Percentiles rank a stretch among this genome's conserved stretches.
These are phyloP conservation scores for Columba livia DNA, from an alignment of 2,113 vertebrate genomes.

Conservation along the genomic window DNA sequence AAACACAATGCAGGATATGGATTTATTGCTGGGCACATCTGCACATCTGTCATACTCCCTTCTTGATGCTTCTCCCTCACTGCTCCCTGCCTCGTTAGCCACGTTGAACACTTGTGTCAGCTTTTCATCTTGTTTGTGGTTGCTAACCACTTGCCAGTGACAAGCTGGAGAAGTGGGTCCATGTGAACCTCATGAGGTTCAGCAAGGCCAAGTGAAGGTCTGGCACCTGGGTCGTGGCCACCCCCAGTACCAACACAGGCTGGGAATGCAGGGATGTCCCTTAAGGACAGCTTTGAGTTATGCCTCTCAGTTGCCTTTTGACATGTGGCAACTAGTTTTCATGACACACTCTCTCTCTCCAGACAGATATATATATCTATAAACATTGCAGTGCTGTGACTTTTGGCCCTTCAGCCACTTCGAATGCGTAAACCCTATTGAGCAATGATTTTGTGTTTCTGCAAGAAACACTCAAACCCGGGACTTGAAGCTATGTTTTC, in stretches of 20 bases:
- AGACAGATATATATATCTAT: neutral
- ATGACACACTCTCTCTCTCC: neutral
- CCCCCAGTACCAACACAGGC: no score
- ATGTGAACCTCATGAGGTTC: no score
- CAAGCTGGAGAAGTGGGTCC: no score
- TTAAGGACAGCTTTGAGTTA: neutral
- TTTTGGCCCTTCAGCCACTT: neutral
- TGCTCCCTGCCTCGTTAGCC: neutral
- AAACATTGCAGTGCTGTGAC: neutral
- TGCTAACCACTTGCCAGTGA: neutral
- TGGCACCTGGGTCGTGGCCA: no score
- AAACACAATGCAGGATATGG: neutral
- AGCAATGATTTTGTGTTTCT: neutral
- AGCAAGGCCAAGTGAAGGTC: no score
- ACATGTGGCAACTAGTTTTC: neutral
- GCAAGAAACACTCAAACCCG: neutral
- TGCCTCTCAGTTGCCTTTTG: neutral
- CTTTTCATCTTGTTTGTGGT: neutral
- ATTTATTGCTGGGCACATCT: neutral
- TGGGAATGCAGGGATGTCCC: no score
- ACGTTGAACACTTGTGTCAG: neutral
- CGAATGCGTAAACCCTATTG: neutral
- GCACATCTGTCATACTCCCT: neutral
- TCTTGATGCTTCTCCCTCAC: rapidly evolving
- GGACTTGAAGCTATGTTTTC: neutral